A percentile compares a stretch with the other conserved stretches of the same genome.
Conservation (phyloP, 2,888 invertebrate species). For the Therioaphis trifolii region DNA sequence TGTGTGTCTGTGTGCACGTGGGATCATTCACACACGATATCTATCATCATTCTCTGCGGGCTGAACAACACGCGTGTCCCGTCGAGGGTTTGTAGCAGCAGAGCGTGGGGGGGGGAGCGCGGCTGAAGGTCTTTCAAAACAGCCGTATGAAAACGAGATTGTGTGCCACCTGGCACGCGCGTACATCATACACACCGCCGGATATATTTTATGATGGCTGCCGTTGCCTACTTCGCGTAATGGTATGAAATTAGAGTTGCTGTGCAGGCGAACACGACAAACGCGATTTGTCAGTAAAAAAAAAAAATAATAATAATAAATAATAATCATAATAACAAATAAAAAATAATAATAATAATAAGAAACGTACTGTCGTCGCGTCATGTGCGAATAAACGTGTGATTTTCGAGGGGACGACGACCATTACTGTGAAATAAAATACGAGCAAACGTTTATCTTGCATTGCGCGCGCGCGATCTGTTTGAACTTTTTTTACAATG, state of each 20-base stretch:
- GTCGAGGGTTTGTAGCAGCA: no score
- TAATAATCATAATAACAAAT: no score
- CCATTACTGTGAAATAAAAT: background rate
- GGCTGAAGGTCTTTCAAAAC: no score
- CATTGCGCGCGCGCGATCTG: background rate
- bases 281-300: constrained; percentile 12
- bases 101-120: no score
- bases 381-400: background rate
- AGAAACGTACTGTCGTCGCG: background rate
- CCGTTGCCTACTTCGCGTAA: background rate
- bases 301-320: background rate
- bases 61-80: no score
- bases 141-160: no score
- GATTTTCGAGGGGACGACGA: background rate
- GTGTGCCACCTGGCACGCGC: background rate
- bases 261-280: background rate
- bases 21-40: no score
- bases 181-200: background rate
- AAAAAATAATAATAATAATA: background rate
- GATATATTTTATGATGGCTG: background rate
- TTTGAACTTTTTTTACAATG: no score
- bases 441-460: background rate
- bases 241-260: background rate
- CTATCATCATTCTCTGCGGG: no score
- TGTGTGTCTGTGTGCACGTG: no score